These are phyloP conservation scores for Liolophura sinensis DNA, from an alignment of 1,140 invertebrate species.

Conservation along the genomic window DNA sequence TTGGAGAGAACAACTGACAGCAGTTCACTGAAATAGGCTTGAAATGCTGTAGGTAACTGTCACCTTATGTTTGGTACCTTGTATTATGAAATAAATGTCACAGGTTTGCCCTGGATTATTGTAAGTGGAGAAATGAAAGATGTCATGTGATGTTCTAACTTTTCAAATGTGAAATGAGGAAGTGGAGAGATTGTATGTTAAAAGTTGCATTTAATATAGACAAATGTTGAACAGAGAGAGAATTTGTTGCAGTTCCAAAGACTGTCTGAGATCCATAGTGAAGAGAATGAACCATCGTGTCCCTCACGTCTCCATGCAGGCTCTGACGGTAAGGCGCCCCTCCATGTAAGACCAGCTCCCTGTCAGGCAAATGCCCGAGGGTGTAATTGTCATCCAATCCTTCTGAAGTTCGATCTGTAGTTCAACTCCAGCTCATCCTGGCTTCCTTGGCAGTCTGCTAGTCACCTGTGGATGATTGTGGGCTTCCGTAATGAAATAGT, in stretches of 20 bases:
- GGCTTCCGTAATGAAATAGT: no score
- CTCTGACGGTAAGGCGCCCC: constrained; percentile 88
- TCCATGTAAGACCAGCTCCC: constrained; percentile 39
- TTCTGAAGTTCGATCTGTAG: no score
- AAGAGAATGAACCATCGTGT: constrained; percentile 85
- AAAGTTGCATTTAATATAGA: background rate
- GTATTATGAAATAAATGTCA: background rate
- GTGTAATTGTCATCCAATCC: no score
- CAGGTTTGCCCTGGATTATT: background rate
- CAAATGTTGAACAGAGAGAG: constrained; percentile 8
- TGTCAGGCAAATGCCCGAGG: no score
- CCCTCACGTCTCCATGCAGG: constrained; percentile 93
- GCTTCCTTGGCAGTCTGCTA: no score
- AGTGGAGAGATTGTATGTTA: background rate
- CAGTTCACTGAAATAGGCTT: no score
- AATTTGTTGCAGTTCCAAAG: constrained; percentile 68
- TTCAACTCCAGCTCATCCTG: no score
- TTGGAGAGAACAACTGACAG: no score
- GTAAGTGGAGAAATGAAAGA: background rate
- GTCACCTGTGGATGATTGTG: no score
- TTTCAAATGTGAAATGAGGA: background rate
- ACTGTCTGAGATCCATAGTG: constrained; percentile 84
- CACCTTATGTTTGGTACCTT: background rate
- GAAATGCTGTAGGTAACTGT: no score
- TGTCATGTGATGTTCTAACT: background rate